phyloP scores from a whole-genome alignment of 2,888 invertebrate species.

The Kryphioiulus occultus region DNA sequence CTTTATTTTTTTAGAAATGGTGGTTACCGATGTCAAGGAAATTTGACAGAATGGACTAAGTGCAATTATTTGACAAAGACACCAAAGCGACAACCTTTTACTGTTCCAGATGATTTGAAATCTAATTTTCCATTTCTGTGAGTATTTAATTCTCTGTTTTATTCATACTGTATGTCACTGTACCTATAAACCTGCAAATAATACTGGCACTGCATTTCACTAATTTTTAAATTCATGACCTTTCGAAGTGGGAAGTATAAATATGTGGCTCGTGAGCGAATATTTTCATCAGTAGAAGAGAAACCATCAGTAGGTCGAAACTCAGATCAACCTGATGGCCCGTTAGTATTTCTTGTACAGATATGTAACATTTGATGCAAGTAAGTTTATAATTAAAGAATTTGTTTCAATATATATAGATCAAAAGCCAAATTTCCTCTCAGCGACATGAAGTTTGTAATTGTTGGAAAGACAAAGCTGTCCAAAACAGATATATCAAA shows the following conservation, averaged over 20 bases:
- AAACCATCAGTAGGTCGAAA: constrained; percentile 26
- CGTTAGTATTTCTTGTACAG: not conserved
- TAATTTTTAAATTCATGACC: not conserved
- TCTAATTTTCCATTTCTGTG: constrained; percentile 68
- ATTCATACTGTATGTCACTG: not conserved
- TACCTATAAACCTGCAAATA: no score
- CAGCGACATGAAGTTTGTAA: constrained; percentile 78
- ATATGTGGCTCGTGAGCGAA: constrained; percentile 60
- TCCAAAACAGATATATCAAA: constrained; percentile 70
- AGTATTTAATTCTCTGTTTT: constrained; percentile 55
- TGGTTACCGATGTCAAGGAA: constrained; percentile 86
- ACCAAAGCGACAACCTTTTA: constrained; percentile 76
- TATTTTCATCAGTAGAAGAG: constrained; percentile 57
- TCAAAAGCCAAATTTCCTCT: constrained; percentile 62
- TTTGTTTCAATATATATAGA: not conserved
- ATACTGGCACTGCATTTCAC: not conserved
- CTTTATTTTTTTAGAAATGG: constrained; percentile 61
- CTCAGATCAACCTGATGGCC: not conserved
- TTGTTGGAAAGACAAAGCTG: constrained; percentile 66
- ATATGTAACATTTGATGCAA: not conserved
- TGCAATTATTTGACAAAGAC: constrained; percentile 76
- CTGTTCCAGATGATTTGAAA: constrained; percentile 72
- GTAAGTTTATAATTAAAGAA: not conserved
- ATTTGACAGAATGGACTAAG: constrained; percentile 87
- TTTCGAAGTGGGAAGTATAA: constrained; percentile 62